Base-by-base conservation (phyloP, 1,140 invertebrate genomes). In the Wiebesia pumilae region DNA sequence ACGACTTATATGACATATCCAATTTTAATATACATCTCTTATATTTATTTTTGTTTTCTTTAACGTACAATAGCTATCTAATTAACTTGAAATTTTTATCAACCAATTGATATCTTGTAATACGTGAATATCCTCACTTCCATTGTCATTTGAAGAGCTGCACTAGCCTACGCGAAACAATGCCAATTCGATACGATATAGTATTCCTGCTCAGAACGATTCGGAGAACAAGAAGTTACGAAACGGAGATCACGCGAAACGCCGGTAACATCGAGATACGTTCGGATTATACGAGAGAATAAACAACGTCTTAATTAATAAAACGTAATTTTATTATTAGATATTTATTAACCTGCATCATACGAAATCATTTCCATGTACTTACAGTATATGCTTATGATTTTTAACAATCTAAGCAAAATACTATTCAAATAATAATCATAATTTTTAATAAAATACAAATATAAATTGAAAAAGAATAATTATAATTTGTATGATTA, bases 211-310 rank as follows among this genome's bases (percentile, higher is more conserved):
- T 62, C 58, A 7, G 10, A 3, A 24, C 24, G 10, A 62, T 62
- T 79, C 51, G 51, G n/a, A 54, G 43, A 73, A 83, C 51, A 73
- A 33, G 62, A 16, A 83, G 43, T 83, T 83, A 83, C 47, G 81
- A 83, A 83, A 83, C 47, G n/a, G 21, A n/a, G 43, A 47, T 71
- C 51, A 54, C 43, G 43, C 43, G 30, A 12, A 71, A 54, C 43
- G 67, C 3, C 19, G 73, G 21, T 75, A 43, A 75, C 27, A 43
- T 75, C 73, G 35, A 75, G 24, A 27, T 38, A 75, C n/a, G 65
- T 67, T 27, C 21, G 80, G 43, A 86, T 78, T 87, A 84, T 58
- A 33, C 47, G 43, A 51, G 51, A 51, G 47, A 54, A 54, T 54
- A 54, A 54, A 54, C 43, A 47, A 47, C 4, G 43, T 47, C 12